phyloP scores from a whole-genome alignment of 2,888 invertebrate genomes.

The Plebejus melissa region DNA sequence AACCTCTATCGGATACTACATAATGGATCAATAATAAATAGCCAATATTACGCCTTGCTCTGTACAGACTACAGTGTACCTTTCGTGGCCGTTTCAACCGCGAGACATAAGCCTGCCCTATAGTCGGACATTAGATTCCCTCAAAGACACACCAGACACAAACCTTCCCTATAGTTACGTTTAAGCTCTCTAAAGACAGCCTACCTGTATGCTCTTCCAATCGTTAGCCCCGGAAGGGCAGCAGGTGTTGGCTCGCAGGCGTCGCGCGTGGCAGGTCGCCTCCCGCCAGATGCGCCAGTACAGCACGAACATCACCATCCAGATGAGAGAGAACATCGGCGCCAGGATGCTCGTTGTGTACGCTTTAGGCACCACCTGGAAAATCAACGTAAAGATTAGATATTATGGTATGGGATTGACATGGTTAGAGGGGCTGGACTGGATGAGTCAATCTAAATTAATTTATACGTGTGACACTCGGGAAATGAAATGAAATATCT shows the following conservation, averaged over 20 bases:
- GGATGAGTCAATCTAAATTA: too few relatives aligned
- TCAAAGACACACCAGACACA: too few relatives aligned
- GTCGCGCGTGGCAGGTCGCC: slow-evolving; percentile 84
- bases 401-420: neutral
- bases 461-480: too few relatives aligned
- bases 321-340: slow-evolving; percentile 85
- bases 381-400: slow-evolving; percentile 31
- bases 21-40: too few relatives aligned
- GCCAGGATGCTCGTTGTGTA: slow-evolving; percentile 79
- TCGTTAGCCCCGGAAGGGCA: slow-evolving; percentile 80
- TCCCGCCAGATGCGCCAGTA: slow-evolving; percentile 90
- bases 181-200: neutral
- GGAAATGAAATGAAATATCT: too few relatives aligned
- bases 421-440: neutral
- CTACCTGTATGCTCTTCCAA: slow-evolving; percentile 88
- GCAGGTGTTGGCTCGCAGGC: slow-evolving; percentile 81
- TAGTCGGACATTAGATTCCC: too few relatives aligned
- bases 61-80: too few relatives aligned
- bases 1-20: too few relatives aligned
- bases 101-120: too few relatives aligned
- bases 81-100: too few relatives aligned
- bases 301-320: slow-evolving; percentile 86
- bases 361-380: slow-evolving; percentile 71
- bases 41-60: too few relatives aligned
- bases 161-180: too few relatives aligned